Evolutionary conservation across 35 echinoderm and acorn worm species (phyloP).

Genomic region (Lytechinus variegatus): DNA sequence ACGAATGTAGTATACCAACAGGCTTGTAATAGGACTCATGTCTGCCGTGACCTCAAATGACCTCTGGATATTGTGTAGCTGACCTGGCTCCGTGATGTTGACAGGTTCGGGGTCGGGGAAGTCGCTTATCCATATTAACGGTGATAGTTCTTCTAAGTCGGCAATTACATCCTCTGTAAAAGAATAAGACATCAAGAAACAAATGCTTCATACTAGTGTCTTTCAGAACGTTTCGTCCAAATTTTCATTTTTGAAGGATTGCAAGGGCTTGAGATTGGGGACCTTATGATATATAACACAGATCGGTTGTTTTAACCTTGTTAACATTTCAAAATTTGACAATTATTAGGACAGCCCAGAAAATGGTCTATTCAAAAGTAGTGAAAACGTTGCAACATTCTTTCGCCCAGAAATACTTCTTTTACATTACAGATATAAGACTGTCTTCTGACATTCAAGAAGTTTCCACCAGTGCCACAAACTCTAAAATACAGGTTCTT

Average conservation of each 20-base stretch:
- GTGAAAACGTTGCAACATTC: too few relatives aligned
- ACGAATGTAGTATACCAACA: conserved; percentile 82
- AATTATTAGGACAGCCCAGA: too few relatives aligned
- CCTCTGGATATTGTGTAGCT: conserved; percentile 41
- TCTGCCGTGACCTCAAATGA: conserved; percentile 68
- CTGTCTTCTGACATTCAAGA: too few relatives aligned
- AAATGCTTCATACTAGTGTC: not conserved
- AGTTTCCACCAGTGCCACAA: too few relatives aligned
- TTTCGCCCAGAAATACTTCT: too few relatives aligned
- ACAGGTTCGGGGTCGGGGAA: conserved; percentile 35
- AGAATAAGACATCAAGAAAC: not conserved
- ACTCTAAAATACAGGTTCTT: too few relatives aligned
- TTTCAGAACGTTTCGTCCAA: too few relatives aligned
- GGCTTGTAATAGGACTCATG: conserved; percentile 66
- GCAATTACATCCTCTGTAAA: not conserved
- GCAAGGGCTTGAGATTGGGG: not conserved
- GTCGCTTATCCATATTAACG: not conserved
- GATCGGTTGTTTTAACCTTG: too few relatives aligned
- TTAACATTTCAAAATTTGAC: too few relatives aligned
- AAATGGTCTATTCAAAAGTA: too few relatives aligned
- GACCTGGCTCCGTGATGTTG: conserved; percentile 65
- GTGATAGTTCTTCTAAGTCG: not conserved
- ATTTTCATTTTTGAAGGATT: not conserved
- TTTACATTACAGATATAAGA: too few relatives aligned
- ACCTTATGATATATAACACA: too few relatives aligned